Evolutionary conservation across 2,797 vertebrate species (phyloP).

Genomic region (Pristis pectinata): DNA sequence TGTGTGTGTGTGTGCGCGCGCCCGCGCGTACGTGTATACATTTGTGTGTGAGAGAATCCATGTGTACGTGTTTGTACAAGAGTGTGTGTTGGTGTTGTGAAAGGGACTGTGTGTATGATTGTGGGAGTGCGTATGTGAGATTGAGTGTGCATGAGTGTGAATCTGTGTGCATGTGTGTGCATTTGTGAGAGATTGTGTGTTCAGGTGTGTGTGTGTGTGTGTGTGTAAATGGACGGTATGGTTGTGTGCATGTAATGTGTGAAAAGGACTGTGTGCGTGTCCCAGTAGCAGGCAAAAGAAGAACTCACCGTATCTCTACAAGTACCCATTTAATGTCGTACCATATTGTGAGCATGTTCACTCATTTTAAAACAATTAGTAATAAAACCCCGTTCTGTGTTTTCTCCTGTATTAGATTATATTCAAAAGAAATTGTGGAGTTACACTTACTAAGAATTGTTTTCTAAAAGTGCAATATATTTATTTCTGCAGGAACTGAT

Average conservation of each 20-base stretch:
- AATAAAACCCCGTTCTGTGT: slow-evolving; percentile 47
- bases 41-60: no score
- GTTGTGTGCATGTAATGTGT: no score
- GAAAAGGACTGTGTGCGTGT: background rate
- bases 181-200: no score
- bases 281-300: background rate
- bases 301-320: background rate
- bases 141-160: no score
- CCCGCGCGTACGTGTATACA: no score
- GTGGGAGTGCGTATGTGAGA: no score
- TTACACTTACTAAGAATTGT: slow-evolving; percentile 64
- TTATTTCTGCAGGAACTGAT: slow-evolving; percentile 95
- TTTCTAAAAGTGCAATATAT: slow-evolving; percentile 99
- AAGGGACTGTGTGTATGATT: no score
- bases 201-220: background rate
- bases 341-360: slow-evolving; percentile 46
- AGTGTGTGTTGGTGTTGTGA: no score
- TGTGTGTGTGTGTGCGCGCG: no score
- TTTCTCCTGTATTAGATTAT: slow-evolving; percentile 37
- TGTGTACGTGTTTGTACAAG: no score
- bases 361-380: slow-evolving; percentile 48
- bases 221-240: no score
- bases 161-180: no score
- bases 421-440: slow-evolving; percentile 60
- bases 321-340: slow-evolving; percentile 47